Percentiles rank a stretch among this genome's conserved stretches.
Conservation (phyloP, 2,113 vertebrate species). For the Galbula dea region DNA sequence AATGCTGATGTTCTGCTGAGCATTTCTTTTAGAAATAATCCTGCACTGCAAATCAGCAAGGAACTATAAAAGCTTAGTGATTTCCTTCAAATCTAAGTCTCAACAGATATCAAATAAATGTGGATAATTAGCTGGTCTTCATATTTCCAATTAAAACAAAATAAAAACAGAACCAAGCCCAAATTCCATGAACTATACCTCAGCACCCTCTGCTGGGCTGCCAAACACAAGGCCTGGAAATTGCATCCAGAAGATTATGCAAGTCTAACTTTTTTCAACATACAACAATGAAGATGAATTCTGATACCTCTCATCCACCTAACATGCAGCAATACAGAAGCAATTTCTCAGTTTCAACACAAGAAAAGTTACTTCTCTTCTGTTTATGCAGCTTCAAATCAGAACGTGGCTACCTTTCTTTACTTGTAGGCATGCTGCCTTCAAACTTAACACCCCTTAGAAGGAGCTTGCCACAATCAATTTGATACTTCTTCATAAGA, state of each 20-base stretch:
- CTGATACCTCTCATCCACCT: not conserved
- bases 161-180: too few relatives aligned
- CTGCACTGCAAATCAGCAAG: not conserved
- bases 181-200: not conserved
- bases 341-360: not conserved
- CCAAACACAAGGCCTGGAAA: not conserved
- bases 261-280: not conserved
- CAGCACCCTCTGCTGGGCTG: constrained; percentile 55
- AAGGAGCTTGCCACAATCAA: not conserved
- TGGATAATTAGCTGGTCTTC: not conserved
- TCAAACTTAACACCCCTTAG: not conserved
- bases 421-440: not conserved
- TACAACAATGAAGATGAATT: not conserved
- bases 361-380: not conserved
- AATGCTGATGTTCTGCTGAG: not conserved
- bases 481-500: not conserved
- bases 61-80: not conserved
- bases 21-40: not conserved
- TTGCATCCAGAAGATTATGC: not conserved
- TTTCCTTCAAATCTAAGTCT: not conserved
- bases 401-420: not conserved
- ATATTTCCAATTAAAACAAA: not conserved
- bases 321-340: not conserved
- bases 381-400: not conserved
- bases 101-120: not conserved